Evolutionary conservation across 1,140 invertebrate genomes (phyloP).

Genomic region (Meloidogyne exigua): DNA sequence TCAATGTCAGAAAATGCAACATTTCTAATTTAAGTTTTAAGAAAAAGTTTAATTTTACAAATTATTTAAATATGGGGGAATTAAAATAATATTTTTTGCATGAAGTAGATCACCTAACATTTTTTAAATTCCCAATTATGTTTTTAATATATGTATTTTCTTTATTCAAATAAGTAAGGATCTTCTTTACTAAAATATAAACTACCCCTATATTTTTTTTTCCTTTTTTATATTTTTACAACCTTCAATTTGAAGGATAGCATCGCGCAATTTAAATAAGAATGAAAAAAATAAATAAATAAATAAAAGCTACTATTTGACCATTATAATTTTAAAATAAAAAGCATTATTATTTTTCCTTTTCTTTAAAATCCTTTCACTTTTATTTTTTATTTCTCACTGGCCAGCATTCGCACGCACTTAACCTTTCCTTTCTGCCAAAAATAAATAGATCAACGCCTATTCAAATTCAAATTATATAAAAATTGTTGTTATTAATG

Average conservation of each 20-base stretch:
- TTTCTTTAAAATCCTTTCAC: neutral
- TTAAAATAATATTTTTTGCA: too few species aligned
- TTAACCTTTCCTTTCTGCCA: neutral
- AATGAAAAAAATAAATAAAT: neutral
- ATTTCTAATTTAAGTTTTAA: neutral
- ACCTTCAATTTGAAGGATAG: neutral
- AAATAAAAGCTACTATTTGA: neutral
- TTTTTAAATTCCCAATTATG: too few species aligned
- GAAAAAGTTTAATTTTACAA: too few species aligned
- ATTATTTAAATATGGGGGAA: too few species aligned
- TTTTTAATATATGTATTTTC: too few species aligned
- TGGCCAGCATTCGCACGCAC: neutral
- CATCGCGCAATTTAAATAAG: slow-evolving; percentile 1
- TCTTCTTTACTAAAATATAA: neutral
- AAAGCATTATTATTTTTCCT: neutral
- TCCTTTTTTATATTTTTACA: neutral
- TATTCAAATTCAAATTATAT: neutral
- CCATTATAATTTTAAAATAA: neutral
- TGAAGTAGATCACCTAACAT: too few species aligned
- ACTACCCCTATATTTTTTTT: neutral
- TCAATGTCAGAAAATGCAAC: neutral
- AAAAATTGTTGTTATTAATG: neutral
- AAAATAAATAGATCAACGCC: neutral
- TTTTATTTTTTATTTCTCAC: neutral
- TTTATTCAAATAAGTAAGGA: too few species aligned